phyloP scores from a whole-genome alignment of 2,797 vertebrate species.

The Tragopan temminckii region DNA sequence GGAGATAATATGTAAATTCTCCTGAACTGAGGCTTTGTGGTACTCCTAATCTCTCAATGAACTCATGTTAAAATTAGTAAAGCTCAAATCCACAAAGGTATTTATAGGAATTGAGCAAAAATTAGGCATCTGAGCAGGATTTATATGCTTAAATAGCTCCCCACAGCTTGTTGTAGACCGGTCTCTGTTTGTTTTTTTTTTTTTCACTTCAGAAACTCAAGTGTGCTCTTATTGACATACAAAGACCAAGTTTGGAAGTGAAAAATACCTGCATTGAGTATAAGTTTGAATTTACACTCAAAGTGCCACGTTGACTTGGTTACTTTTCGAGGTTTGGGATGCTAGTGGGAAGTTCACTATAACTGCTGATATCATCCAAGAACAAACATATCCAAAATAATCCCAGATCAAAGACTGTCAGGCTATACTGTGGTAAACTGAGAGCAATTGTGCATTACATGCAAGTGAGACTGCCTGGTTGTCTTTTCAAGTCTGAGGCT shows the following conservation, averaged over 20 bases:
- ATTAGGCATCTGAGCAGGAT: not conserved
- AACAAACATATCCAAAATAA: rapidly evolving
- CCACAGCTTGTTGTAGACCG: not conserved
- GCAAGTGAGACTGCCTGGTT: not conserved
- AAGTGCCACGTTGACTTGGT: rapidly evolving
- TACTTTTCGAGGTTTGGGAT: not conserved
- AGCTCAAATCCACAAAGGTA: not conserved
- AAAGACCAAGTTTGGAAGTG: not conserved
- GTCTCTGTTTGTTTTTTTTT: no score
- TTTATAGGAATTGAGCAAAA: conserved; percentile 7
- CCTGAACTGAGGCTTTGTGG: not conserved
- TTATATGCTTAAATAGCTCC: not conserved
- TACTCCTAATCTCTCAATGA: not conserved
- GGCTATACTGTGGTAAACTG: not conserved
- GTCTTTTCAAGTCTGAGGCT: not conserved
- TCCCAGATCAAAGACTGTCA: rapidly evolving
- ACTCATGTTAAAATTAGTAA: not conserved
- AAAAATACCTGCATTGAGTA: not conserved
- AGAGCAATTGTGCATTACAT: not conserved
- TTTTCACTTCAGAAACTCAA: not conserved
- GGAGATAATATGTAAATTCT: conserved; percentile 3
- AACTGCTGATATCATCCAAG: rapidly evolving
- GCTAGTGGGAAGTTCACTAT: not conserved
- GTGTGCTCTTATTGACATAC: not conserved
- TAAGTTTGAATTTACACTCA: no score